Evolutionary conservation across 2,888 invertebrate species (phyloP), one percentile per base, ranked within the genome.

Genomic region (Drosophila tanythrix): DNA sequence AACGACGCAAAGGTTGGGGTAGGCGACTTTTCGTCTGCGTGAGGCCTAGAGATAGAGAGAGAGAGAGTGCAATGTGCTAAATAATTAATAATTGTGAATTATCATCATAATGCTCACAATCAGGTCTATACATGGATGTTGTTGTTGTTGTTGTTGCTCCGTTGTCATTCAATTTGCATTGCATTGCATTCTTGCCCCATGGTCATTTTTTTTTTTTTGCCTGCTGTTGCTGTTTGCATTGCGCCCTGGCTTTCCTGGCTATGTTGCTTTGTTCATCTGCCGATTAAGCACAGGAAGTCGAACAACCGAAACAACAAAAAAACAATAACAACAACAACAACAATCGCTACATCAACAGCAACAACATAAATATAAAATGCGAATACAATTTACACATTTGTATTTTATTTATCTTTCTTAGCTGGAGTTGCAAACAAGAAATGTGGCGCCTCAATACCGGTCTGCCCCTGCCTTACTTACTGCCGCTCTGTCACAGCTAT

Each of bases 1-100:
- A 67, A 70, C 77, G 60, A 63, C 72, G 70, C 57, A 76, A 77
- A 67, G 82, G 70, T 83, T 83, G 88, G 88, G 85, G 85, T 83
- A 83, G 88, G 83, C 68, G 78, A 71, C 76, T 76, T 52, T 72
- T 51, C 10, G 55, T 29, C 40, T 43, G 65, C 21, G 11, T 56
- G 55, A 15, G 25, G n/a, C 27, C 11, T 35, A 7, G 11, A 21
- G 53, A 38, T 70, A 1, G 2, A 7, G 7, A 13, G 38, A 13
- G 38, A n/a, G n/a, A 4, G 29, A 63, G 64, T 40, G 74, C 59
- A 69, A 67, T 51, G 81, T 58, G 81, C 73, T 69, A 68, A 67
- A 76, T 70, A 72, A 79, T 84, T 67, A 84, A 82, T 75, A 79
- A 77, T 15, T 46, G 25, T 15, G 8, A 52, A 52, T 33, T 33